Conservation (phyloP, 2,888 invertebrate genomes). For the Hesperia comma region DNA sequence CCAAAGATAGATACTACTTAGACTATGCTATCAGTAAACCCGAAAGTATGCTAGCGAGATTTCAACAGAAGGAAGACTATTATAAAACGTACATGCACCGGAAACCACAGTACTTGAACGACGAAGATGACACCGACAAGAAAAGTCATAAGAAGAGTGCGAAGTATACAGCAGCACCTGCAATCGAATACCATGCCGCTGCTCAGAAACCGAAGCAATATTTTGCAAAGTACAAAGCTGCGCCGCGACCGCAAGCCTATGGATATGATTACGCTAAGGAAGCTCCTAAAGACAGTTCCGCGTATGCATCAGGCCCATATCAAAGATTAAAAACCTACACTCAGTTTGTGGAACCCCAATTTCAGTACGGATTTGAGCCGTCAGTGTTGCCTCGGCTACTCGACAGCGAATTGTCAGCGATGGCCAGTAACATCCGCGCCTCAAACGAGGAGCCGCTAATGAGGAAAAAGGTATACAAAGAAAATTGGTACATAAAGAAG, state of each 20-base stretch:
- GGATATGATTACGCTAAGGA: slow-evolving; percentile 66
- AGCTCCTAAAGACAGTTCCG: slow-evolving; percentile 58
- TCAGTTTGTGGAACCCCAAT: slow-evolving; percentile 76
- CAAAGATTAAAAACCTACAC: slow-evolving; percentile 62
- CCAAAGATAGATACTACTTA: slow-evolving; percentile 67
- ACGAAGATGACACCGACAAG: slow-evolving; percentile 50
- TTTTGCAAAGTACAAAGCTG: slow-evolving; percentile 60
- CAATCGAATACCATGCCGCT: slow-evolving; percentile 50
- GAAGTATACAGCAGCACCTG: slow-evolving; percentile 59
- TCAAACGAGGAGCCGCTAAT: slow-evolving; percentile 71
- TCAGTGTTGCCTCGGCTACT: slow-evolving; percentile 65
- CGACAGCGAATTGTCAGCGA: slow-evolving; percentile 73
- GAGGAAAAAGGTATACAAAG: slow-evolving; percentile 75
- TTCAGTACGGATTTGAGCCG: slow-evolving; percentile 79
- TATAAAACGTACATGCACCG: slow-evolving; percentile 68
- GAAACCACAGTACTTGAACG: slow-evolving; percentile 56
- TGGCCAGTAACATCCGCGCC: slow-evolving; percentile 71
- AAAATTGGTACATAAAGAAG: slow-evolving; percentile 79
- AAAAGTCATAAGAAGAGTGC: slow-evolving; percentile 59
- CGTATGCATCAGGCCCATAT: slow-evolving; percentile 63
- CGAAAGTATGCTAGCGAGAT: slow-evolving; percentile 61
- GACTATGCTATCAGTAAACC: slow-evolving; percentile 71
- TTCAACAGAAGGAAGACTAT: slow-evolving; percentile 67
- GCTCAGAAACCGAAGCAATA: slow-evolving; percentile 59
- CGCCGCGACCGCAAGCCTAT: slow-evolving; percentile 59